A percentile compares a stretch with the other conserved stretches of the same genome.
Evolutionary conservation across 2,113 vertebrate genomes (phyloP).

Genomic region (Anthoscopus minutus): DNA sequence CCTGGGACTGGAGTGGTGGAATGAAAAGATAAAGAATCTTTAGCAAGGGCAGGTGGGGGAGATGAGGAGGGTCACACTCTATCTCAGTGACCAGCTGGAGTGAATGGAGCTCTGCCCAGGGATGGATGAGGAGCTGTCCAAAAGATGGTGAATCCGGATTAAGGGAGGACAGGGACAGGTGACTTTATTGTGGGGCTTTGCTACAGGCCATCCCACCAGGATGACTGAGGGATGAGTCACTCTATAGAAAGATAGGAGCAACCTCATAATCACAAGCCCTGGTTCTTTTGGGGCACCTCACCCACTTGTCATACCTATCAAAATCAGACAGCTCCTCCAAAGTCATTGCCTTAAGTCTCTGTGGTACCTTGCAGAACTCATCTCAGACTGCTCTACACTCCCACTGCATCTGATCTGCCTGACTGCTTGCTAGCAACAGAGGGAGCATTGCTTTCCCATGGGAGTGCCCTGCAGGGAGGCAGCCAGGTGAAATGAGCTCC

Average conservation of each 20-base stretch:
- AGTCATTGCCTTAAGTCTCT: background rate
- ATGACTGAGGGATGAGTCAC: fast-evolving
- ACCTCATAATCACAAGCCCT: background rate
- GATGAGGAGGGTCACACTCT: background rate
- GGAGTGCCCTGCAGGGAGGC: background rate
- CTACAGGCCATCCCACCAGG: background rate
- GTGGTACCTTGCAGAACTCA: background rate
- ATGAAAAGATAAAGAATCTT: background rate
- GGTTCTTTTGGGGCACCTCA: background rate
- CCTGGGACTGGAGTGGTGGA: background rate
- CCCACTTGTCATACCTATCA: background rate
- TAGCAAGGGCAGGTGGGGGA: background rate
- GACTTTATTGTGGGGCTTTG: background rate
- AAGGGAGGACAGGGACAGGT: background rate
- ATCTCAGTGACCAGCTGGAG: background rate
- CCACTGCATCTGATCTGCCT: background rate
- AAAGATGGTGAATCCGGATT: background rate
- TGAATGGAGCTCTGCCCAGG: background rate
- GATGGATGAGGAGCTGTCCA: background rate
- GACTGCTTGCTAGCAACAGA: background rate
- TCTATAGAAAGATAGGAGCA: background rate
- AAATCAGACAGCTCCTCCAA: background rate
- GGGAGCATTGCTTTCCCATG: background rate
- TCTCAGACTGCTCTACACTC: background rate
- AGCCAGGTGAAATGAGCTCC: background rate